A percentile compares a stretch with the other conserved stretches of the same genome.
Conservation (phyloP, 2,797 vertebrate species). For the Hyperoplus immaculatus region DNA sequence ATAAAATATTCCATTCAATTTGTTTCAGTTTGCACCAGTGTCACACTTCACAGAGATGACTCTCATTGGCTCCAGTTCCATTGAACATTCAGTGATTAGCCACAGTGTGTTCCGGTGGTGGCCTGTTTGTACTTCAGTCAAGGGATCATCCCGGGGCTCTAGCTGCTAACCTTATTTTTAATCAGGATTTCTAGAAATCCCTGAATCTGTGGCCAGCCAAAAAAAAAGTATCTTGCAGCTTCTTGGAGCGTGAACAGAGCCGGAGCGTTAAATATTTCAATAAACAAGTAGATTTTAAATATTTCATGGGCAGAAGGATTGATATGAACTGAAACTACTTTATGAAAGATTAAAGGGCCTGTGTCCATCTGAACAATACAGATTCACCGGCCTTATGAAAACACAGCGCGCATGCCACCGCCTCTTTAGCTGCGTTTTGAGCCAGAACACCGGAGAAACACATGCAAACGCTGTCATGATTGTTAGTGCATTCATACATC, state of each 20-base stretch:
- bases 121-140: slow-evolving; percentile 49
- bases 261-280: slow-evolving; percentile 80
- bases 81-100: slow-evolving; percentile 5
- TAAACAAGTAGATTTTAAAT: slow-evolving; percentile 79
- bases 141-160: slow-evolving; percentile 48
- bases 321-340: slow-evolving; percentile 75
- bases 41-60: slow-evolving; percentile 30
- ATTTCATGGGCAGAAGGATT: slow-evolving; percentile 73
- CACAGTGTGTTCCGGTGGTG: slow-evolving; percentile 5
- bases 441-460: slow-evolving; percentile 40
- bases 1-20: slow-evolving; percentile 44
- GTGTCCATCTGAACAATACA: slow-evolving; percentile 63
- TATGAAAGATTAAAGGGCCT: slow-evolving; percentile 75
- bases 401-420: slow-evolving; percentile 5
- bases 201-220: slow-evolving; percentile 47
- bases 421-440: slow-evolving; percentile 60
- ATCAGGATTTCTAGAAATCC: slow-evolving; percentile 56
- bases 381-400: slow-evolving; percentile 36
- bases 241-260: slow-evolving; percentile 69
- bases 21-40: slow-evolving; percentile 24
- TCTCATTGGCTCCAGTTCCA: slow-evolving; percentile 27
- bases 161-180: slow-evolving; percentile 50
- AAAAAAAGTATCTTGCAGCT: slow-evolving; percentile 43
- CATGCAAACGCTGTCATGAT: slow-evolving; percentile 37
- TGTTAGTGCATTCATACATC: slow-evolving; percentile 57